phyloP scores from a whole-genome alignment of 2,888 invertebrate species.

The Molorchus minor region DNA sequence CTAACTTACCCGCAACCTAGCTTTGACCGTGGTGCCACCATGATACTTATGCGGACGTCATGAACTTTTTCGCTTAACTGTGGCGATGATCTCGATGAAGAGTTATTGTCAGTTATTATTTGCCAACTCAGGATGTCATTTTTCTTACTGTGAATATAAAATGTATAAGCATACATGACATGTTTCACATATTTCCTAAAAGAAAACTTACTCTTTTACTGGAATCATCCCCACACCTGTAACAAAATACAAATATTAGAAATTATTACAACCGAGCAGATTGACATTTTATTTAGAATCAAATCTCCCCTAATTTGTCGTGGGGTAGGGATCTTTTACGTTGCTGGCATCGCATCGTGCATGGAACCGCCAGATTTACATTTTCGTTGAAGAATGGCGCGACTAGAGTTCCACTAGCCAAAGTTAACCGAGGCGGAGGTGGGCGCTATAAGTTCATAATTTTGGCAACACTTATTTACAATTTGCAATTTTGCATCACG shows the following conservation, averaged over 20 bases:
- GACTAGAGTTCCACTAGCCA: background rate
- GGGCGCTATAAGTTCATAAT: too few species aligned
- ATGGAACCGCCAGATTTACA: too few species aligned
- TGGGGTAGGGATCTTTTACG: too few species aligned
- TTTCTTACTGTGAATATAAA: slow-evolving; percentile 67
- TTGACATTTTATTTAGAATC: too few species aligned
- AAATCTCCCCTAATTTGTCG: too few species aligned
- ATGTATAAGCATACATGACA: too few species aligned
- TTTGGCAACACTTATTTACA: too few species aligned
- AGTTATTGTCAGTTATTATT: slow-evolving; percentile 70
- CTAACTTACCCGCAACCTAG: slow-evolving; percentile 80
- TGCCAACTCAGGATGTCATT: slow-evolving; percentile 86
- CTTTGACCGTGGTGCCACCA: slow-evolving; percentile 83
- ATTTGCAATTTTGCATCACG: too few species aligned
- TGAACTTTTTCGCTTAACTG: slow-evolving; percentile 67
- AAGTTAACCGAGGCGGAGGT: background rate
- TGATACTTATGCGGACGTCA: slow-evolving; percentile 78
- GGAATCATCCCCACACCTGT: slow-evolving; percentile 95
- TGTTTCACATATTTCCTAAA: too few species aligned
- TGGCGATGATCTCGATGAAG: slow-evolving; percentile 67
- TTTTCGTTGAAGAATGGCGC: too few species aligned
- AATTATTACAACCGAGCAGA: too few species aligned
- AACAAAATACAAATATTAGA: slow-evolving; percentile 60
- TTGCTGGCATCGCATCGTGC: too few species aligned
- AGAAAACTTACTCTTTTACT: slow-evolving; percentile 92